Evolutionary conservation across 2,797 vertebrate species (phyloP).

Genomic region (Podargus strigoides): DNA sequence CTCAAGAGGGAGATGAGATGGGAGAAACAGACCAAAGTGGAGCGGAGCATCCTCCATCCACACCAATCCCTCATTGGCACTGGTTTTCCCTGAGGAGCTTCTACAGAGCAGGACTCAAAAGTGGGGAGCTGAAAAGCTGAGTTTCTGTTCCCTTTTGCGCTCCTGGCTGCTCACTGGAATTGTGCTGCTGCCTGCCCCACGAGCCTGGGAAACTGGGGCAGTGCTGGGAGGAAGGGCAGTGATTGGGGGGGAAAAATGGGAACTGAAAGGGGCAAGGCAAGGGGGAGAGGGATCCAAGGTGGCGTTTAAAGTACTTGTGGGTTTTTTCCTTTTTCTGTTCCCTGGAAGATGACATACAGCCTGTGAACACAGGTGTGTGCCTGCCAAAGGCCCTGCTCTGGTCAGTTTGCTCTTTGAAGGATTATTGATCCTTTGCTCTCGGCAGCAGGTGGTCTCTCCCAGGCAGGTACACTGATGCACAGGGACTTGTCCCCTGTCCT

Average conservation of each 20-base stretch:
- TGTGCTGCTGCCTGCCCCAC: accelerated
- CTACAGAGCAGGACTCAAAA: background rate
- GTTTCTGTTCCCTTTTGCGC: background rate
- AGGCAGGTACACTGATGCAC: background rate
- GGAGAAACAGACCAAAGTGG: background rate
- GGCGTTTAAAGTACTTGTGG: background rate
- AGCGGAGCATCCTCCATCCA: background rate
- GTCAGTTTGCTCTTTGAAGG: background rate
- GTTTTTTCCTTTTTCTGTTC: background rate
- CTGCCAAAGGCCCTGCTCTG: background rate
- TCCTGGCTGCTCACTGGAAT: background rate
- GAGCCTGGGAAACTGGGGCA: background rate
- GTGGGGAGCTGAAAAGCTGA: background rate
- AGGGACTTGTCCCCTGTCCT: background rate
- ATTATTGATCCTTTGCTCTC: background rate
- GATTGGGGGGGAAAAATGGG: accelerated
- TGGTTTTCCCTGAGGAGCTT: background rate
- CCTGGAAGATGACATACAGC: background rate
- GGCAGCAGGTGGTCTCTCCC: background rate
- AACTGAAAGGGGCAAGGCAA: background rate
- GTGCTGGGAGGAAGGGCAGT: background rate
- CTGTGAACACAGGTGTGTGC: background rate
- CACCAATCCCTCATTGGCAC: background rate
- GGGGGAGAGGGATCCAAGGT: background rate
- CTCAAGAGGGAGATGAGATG: background rate